Conservation (phyloP, 1,140 invertebrate genomes). For the Laupala kohalensis region DNA sequence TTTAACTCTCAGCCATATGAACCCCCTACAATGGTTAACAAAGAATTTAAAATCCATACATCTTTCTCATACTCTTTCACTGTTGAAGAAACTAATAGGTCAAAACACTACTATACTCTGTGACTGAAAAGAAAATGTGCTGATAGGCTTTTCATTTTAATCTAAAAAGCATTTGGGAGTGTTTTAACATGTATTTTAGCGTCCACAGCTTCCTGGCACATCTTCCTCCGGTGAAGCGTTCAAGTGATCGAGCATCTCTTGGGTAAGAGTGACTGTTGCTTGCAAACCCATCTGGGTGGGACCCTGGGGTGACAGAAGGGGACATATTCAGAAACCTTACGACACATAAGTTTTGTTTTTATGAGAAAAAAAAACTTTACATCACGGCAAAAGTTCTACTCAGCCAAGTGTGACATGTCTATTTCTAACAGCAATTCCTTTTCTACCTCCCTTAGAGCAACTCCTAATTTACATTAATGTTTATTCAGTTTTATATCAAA, state of each 20-base stretch:
- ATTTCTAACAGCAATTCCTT: neutral
- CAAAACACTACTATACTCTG: too few species aligned
- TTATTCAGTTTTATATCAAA: neutral
- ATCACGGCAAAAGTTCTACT: neutral
- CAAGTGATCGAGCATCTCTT: conserved; percentile 15
- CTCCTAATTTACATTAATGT: neutral
- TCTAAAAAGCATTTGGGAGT: conserved; percentile 5
- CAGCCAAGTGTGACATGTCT: neutral
- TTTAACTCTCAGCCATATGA: too few species aligned
- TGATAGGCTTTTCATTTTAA: neutral
- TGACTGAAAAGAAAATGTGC: conserved; percentile 1
- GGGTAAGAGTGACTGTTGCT: conserved; percentile 15
- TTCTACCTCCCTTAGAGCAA: neutral
- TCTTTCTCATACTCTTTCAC: too few species aligned
- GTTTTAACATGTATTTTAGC: conserved; percentile 9
- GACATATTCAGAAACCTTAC: conserved; percentile 17
- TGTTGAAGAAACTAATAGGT: too few species aligned
- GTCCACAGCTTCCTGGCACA: conserved; percentile 13
- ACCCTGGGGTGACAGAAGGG: conserved; percentile 19
- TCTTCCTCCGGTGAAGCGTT: conserved; percentile 11
- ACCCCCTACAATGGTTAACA: too few species aligned
- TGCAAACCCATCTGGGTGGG: conserved; percentile 17
- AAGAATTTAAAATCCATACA: too few species aligned
- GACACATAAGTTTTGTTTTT: conserved; percentile 2
- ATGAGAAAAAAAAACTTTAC: conserved; percentile 1